Conservation (phyloP, 1,140 invertebrate species). For the Elysia chlorotica region DNA sequence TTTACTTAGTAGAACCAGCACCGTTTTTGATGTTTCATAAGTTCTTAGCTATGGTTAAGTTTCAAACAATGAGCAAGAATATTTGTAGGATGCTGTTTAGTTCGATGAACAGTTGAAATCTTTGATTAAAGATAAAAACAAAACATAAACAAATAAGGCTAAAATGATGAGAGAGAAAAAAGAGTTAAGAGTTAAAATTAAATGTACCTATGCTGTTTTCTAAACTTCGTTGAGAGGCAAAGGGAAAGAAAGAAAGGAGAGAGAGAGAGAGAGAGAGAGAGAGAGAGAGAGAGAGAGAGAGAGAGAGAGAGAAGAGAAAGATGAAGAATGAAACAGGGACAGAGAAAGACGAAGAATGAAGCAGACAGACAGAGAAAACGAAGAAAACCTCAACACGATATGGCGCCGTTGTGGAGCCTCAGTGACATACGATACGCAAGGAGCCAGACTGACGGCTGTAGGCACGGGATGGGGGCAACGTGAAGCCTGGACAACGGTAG, state of each 20-base stretch:
- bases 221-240: not conserved
- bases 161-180: not conserved
- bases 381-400: no score
- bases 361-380: not conserved
- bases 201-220: not conserved
- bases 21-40: no score
- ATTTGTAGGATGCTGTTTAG: not conserved
- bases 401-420: no score
- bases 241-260: not conserved
- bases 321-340: not conserved
- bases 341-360: not conserved
- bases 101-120: not conserved
- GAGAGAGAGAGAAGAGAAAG: not conserved
- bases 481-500: no score
- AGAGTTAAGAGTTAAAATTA: not conserved
- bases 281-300: not conserved
- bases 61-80: no score
- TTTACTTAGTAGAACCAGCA: no score
- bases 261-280: constrained; percentile 2
- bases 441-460: no score
- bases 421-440: not conserved
- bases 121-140: no score
- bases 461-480: no score
- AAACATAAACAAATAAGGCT: not conserved
- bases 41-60: no score